Base-by-base conservation (phyloP, 2,888 invertebrate species). In the Chaitophorus viminalis region DNA sequence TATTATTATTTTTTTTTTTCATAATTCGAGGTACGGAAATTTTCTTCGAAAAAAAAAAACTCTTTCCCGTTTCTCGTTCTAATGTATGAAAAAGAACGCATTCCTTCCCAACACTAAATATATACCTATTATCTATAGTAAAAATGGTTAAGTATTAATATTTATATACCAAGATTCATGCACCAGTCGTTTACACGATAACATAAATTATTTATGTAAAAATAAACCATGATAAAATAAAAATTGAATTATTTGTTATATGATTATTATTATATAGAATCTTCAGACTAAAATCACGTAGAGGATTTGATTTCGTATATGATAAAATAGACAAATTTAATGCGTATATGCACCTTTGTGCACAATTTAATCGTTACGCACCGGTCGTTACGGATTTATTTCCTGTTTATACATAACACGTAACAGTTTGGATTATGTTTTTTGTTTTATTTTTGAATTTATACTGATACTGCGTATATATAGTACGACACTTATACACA, bases 311-410 rank as follows among this genome's bases (percentile, higher is more conserved):
- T 77, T 54, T 77, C 31, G 29, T 77, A 54, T 46, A 31, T 52
- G 77, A 31, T 52, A 77, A 77, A 52, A 31, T 31, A 76, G 17
- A 52, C 52, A 29, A 54, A n/a, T n/a, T n/a, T n/a, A n/a, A 77
- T 52, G 52, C 52, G 21, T 21, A 25, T 1, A 31, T 17, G 77
- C n/a, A n/a, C 77, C 52, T 77, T 77, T 77, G 52, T 77, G 31
- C 21, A 25, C 46, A 77, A 54, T 77, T 77, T 77, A 31, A 31
- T 77, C 77, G 77, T 77, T 77, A 77, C 52, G 77, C 77, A 77
- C 31, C 52, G 52, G 11, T 77, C 31, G 52, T 9, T n/a, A 11
- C 31, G 52, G 3, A 52, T 77, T 31, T 77, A 54, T 77, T 77
- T 77, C 77, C 76, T 29, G 76, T 46, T n/a, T 75, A 76, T 17